phyloP scores from a whole-genome alignment of 1,140 invertebrate species.

The Cydia splendana region DNA sequence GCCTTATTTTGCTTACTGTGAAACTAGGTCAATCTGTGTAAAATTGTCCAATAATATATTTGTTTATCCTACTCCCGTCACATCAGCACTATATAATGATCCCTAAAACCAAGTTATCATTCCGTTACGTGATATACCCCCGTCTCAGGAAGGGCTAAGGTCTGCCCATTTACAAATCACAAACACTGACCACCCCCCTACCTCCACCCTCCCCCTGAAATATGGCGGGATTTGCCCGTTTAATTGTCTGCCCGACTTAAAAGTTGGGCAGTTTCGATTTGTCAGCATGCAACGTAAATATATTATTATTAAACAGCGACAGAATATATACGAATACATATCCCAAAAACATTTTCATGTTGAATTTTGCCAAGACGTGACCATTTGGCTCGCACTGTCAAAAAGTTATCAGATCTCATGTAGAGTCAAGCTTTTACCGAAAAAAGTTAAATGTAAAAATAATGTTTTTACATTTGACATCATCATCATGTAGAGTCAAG shows the following conservation, averaged over 20 bases:
- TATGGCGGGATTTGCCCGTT: slow-evolving; percentile 26
- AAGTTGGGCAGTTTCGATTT: slow-evolving; percentile 21
- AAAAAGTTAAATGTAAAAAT: too few species aligned
- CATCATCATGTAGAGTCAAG: too few species aligned
- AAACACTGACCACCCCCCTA: slow-evolving; percentile 73
- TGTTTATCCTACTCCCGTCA: background rate
- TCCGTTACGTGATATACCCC: slow-evolving; percentile 76
- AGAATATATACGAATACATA: too few species aligned
- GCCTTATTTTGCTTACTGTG: too few species aligned
- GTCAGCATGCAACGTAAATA: background rate
- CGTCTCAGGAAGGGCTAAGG: slow-evolving; percentile 77
- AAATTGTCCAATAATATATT: too few species aligned
- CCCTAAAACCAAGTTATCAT: slow-evolving; percentile 71
- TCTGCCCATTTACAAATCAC: slow-evolving; percentile 79
- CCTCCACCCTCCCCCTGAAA: slow-evolving; percentile 39
- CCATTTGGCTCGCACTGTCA: too few species aligned
- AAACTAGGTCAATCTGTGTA: too few species aligned
- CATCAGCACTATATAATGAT: slow-evolving; percentile 58
- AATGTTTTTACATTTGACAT: too few species aligned
- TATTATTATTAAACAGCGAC: background rate
- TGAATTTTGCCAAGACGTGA: too few species aligned
- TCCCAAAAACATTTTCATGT: too few species aligned
- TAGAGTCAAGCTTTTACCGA: too few species aligned
- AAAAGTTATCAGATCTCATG: too few species aligned
- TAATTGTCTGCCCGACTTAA: slow-evolving; percentile 26